Conservation (phyloP, 2,888 invertebrate species). For the Caprella mutica region DNA sequence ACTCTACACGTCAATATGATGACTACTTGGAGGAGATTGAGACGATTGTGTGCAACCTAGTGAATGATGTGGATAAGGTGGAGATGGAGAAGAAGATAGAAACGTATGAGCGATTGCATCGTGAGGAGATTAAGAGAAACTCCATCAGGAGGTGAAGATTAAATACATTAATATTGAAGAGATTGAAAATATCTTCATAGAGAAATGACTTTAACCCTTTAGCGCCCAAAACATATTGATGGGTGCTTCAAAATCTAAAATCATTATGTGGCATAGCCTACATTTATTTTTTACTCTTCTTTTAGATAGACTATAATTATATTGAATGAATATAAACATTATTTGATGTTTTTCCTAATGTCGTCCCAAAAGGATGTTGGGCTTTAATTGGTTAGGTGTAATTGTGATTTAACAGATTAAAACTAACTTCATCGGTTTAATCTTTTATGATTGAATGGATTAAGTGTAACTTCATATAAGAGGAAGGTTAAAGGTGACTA, state of each 20-base stretch:
- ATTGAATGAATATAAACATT: too few species aligned
- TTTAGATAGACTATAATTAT: too few species aligned
- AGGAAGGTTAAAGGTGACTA: too few species aligned
- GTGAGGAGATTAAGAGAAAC: constrained; percentile 67
- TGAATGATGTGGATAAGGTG: constrained; percentile 75
- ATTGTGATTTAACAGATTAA: too few species aligned
- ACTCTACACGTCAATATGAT: constrained; percentile 69
- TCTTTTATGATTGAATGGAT: too few species aligned
- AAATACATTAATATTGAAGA: background rate
- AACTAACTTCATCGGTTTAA: too few species aligned
- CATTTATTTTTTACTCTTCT: background rate
- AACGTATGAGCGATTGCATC: constrained; percentile 80
- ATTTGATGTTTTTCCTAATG: too few species aligned
- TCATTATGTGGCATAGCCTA: too few species aligned
- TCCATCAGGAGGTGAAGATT: constrained; percentile 20
- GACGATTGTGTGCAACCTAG: constrained; percentile 76
- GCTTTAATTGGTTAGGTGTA: too few species aligned
- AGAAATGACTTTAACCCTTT: background rate
- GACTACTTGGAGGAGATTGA: constrained; percentile 95
- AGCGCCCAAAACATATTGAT: constrained; percentile 52
- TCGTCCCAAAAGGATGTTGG: too few species aligned
- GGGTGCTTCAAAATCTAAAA: background rate
- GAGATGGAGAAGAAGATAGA: constrained; percentile 82
- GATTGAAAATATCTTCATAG: background rate
- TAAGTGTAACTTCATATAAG: background rate